These are phyloP conservation scores for Machimus atricapillus DNA, from an alignment of 2,888 invertebrate species.

Conservation along the genomic window DNA sequence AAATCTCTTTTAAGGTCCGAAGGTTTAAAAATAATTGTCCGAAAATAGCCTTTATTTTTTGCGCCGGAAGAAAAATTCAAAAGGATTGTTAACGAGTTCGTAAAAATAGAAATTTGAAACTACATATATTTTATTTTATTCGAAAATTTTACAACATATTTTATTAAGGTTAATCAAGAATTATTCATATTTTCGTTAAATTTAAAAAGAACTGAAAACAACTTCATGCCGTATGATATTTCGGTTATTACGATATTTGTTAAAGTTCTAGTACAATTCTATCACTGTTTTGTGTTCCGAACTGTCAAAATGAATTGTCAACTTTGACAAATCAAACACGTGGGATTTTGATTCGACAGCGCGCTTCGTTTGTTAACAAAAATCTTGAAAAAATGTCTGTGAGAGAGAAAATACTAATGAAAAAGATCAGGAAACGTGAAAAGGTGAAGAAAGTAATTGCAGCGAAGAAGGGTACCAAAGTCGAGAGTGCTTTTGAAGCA, in stretches of 20 bases:
- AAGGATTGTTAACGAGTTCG: no score
- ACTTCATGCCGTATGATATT: neutral
- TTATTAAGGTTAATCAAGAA: no score
- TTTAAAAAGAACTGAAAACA: neutral
- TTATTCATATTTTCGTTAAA: no score
- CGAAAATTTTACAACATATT: no score
- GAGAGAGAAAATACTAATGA: slow-evolving; percentile 73
- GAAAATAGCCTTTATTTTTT: no score
- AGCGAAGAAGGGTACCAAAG: slow-evolving; percentile 67
- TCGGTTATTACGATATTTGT: neutral
- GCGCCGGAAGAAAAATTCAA: no score
- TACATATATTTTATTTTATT: no score
- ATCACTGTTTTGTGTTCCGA: neutral
- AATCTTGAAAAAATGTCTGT: slow-evolving; percentile 55
- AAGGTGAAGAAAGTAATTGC: slow-evolving; percentile 72
- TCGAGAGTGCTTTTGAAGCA: slow-evolving; percentile 27
- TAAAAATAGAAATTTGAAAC: no score
- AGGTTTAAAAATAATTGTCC: no score
- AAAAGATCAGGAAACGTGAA: slow-evolving; percentile 80
- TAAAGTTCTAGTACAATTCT: neutral
- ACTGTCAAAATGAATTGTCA: neutral
- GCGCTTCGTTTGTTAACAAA: neutral
- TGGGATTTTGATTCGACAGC: neutral
- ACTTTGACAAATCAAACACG: neutral
- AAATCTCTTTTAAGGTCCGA: no score